Evolutionary conservation across 2,888 invertebrate genomes (phyloP), one percentile per base, ranked within the genome.

Genomic region (Mycogona germanica): DNA sequence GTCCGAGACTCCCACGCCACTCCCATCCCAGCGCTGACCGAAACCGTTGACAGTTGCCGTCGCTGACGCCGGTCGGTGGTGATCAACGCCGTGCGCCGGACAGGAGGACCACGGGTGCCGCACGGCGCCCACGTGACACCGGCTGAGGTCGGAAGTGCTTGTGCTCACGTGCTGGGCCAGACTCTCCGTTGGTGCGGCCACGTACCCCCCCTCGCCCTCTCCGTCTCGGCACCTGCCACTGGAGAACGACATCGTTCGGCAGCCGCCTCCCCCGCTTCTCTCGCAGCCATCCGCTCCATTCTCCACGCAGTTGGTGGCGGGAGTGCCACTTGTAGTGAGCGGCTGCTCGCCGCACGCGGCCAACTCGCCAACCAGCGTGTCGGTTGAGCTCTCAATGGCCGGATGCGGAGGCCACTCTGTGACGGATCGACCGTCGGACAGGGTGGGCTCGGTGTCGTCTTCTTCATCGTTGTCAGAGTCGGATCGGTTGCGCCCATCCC

Each of bases 371-470:
- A 68, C 74, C 37, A 76, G 64, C 2, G 76, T 76, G 60, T 76
- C 76, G 3, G 76, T 76, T 3, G 76, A 76, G 62, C 75, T 75
- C 58, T 75, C 76, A 51, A 74, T 58, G 2, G 62, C 59, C 37
- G 57, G 55, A 51, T 55, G 37, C 32, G 41, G 35, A 25, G 35
- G 5, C 6, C 9, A 28, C 40, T 30, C 25, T 53, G 7, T 21
- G 7, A 6, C 12, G 17, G 44, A 9, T 21, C 17, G n/a, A 4
- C 6, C 25, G n/a, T 7, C 37, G 30, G 37, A n/a, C 7, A 35
- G 17, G 4, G 29, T 47, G 14, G 7, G 4, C 6, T 48, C 47
- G 4, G 35, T 26, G 23, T 35, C 32, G 48, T 48, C 48, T 9
- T 45, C 45, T n/a, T n/a, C n/a, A n/a, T n/a, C n/a, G 21, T 48